Base-by-base conservation (phyloP, 2,888 invertebrate genomes). In the Barypeithes pellucidus region DNA sequence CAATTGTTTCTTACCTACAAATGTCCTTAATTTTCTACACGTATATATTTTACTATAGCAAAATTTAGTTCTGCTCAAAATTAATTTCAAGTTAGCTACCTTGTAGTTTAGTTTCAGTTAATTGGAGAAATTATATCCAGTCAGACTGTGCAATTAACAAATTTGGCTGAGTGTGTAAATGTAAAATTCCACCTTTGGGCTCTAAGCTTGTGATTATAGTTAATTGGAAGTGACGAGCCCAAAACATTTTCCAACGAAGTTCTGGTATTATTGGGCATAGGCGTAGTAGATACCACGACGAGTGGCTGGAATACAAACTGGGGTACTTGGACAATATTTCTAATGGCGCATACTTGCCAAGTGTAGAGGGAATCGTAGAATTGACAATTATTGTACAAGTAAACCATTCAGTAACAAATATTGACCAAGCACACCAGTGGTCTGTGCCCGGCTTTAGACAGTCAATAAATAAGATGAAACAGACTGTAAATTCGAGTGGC, bases 21-120 rank as follows among this genome's bases (percentile, higher is more conserved):
- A 61, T 61, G 22, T 61, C 20, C 60, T 61, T 22, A 59, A 61
- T 61, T 43, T 18, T 41, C 60, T 61, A 61, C 43, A 61, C 43
- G 41, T 43, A 36, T 36, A 41, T 20, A 41, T 12, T 61, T 43
- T 61, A 61, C 22, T 22, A 61, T 61, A 43, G 60, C 41, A 61
- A 18, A 41, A 61, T 43, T 20, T 18, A 39, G 39, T 61, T 61
- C 20, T 61, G 59, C 36, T 36, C 14, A 22, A 61, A 61, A 61
- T 61, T 61, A 41, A 43, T 61, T 43, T 61, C 22, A 24, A 36
- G 43, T 14, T 43, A 22, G 61, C 61, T 61, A 41, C 43, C 43
- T 61, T 61, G 43, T 61, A 24, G 61, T 14, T 61, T 22, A 61
- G 43, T 22, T 61, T 14, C n/a, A 22, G 61, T 22, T 39, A 43